Base-by-base conservation (phyloP, 2,113 vertebrate species). In the Tachuris rubrigastra region DNA sequence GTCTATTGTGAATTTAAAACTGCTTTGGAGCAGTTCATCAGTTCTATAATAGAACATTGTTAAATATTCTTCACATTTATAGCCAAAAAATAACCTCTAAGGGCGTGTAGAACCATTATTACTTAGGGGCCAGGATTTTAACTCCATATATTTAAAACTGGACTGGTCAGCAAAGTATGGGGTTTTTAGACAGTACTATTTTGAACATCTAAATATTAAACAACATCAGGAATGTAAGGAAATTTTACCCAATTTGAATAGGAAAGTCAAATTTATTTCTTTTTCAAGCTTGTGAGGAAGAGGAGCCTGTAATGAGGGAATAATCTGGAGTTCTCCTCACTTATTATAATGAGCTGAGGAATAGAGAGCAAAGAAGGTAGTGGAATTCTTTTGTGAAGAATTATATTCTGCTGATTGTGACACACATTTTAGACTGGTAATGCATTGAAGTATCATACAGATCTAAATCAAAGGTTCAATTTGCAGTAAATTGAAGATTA, bases 371-470 rank as follows among this genome's bases (percentile, higher is more conserved):
- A 83, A 78, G 62, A 78, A 49, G 60, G 14, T 14, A 76, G 71
- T 39, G 62, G 58, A 88, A 37, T 73, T 88, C 83, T 86, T 83
- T 50, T 93, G 37, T 71, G 78, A 69, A 87, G 78, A 85, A 79
- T 68, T 85, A 35, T 25, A 55, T 90, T 90, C 75, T 86, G 17
- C 93, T 86, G 47, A 6, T 95, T 72, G 73, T 97, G 79, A 80
- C 76, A 86, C 52, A 50, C 6, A 65, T 90, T 93, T 88, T 59
- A 86, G 65, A 74, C 47, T 72, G 88, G 6, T 59, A 42, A 28
- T 66, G 50, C 27, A 6, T 35, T 86, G 73, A 76, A 74, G 44
- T 39, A 74, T 74, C 7, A 2, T 86, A 62, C 67, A 83, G 63
- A 81, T 93, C 75, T 71, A 83, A 93, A 83, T 76, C n/a, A 86